These are phyloP conservation scores for Fissipunctia ypsillon DNA, from an alignment of 2,888 invertebrate species.

Conservation along the genomic window DNA sequence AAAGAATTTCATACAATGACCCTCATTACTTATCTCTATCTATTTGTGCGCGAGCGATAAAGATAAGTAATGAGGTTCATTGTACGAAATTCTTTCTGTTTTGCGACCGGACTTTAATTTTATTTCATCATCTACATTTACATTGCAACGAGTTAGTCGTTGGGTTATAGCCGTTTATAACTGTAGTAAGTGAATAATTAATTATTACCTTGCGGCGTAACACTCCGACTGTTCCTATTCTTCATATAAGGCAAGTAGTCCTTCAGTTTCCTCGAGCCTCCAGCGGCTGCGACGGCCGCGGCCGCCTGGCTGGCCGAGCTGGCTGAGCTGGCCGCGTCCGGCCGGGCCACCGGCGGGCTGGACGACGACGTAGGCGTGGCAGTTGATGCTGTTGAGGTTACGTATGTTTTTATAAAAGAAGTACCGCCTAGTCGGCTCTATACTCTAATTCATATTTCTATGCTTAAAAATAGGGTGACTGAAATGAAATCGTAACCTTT, in stretches of 20 bases:
- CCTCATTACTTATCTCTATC: too few species aligned
- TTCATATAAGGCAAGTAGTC: slow-evolving; percentile 96
- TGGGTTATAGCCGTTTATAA: background rate
- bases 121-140: too few species aligned
- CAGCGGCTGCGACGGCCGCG: background rate
- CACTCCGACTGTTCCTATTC: slow-evolving; percentile 74
- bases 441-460: background rate
- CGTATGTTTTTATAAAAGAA: background rate
- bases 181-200: background rate
- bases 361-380: slow-evolving; percentile 66
- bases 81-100: too few species aligned
- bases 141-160: too few species aligned
- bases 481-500: background rate
- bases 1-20: too few species aligned
- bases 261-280: slow-evolving; percentile 92
- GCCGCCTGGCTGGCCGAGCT: background rate
- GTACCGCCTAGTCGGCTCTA: too few species aligned
- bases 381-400: slow-evolving; percentile 56
- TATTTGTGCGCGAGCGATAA: too few species aligned
- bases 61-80: too few species aligned
- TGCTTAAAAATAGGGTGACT: too few species aligned
- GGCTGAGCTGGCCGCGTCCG: slow-evolving; percentile 41
- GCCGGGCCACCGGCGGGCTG: slow-evolving; percentile 47
- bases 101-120: too few species aligned
- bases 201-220: slow-evolving; percentile 77